Base-by-base conservation (phyloP, 2,113 vertebrate species). In the Pao palembangensis region DNA sequence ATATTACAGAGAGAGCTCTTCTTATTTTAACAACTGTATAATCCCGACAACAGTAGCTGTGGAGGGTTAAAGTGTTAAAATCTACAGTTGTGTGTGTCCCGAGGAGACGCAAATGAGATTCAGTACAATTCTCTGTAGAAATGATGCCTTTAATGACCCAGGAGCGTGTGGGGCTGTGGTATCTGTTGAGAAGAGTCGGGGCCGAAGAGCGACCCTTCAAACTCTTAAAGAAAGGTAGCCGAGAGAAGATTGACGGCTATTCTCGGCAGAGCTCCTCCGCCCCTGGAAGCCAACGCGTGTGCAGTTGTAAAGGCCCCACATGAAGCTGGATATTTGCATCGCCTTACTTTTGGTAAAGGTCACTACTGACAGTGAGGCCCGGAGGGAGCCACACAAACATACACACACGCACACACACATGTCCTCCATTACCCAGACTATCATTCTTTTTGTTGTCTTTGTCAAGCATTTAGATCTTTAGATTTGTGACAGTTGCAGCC, bases 311-410 rank as follows among this genome's bases (percentile, higher is more conserved):
- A 61, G 19, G 70, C 46, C 70, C 76, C 55, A 85, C 84, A 85
- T 80, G 72, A 83, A 83, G 82, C 81, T 44, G 75, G 64, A 62
- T 70, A 85, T 89, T 84, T 84, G 85, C 87, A 88, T 85, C 78
- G 72, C 69, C 75, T 89, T 87, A 84, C 72, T 82, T 79, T 80
- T 74, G 50, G 57, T 72, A 86, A 89, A 89, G 85, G 87, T 88
- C 87, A 87, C 18, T 4, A 28, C 73, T 89, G 84, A 86, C 85
- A 84, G 74, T 42, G 20, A 48, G 58, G 68, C 73, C 84, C 67
- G 21, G 52, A 12, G 71, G 73, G 69, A 63, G 20, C 50, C 7
- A 61, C 41, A 57, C 2, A 31, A n/a, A 50, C 4, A 41, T 0
- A 66, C 55, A 47, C 61, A 64, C 57, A 60, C 14, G n/a, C 51